phyloP scores from a whole-genome alignment of 2,113 vertebrate genomes.

The Clarias magur region DNA sequence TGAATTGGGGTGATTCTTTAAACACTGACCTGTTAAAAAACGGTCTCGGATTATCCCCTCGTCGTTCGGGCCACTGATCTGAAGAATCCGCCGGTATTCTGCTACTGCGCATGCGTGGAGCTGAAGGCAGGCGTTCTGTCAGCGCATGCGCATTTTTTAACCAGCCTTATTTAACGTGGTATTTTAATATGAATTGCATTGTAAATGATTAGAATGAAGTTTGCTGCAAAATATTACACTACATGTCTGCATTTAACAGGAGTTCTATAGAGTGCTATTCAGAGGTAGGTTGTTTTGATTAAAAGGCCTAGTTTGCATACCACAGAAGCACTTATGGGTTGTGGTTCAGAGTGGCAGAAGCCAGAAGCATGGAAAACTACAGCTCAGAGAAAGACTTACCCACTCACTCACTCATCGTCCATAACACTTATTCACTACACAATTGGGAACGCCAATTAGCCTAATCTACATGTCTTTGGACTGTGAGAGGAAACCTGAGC shows the following conservation, averaged over 20 bases:
- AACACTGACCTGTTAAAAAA: slow-evolving; percentile 69
- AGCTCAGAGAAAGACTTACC: background rate
- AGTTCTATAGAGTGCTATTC: background rate
- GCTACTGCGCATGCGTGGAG: slow-evolving; percentile 67
- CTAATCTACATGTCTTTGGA: no score
- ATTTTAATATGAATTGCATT: background rate
- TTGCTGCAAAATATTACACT: background rate
- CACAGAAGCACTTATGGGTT: background rate
- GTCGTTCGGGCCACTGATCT: slow-evolving; percentile 65
- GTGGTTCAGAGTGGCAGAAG: background rate
- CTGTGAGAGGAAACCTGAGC: no score
- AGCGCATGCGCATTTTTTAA: slow-evolving; percentile 40
- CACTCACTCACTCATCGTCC: no score
- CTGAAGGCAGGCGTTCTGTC: background rate
- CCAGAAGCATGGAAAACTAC: background rate
- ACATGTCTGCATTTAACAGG: background rate
- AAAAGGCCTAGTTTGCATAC: background rate
- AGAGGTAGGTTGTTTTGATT: background rate
- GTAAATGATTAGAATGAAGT: background rate
- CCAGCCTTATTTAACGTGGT: background rate
- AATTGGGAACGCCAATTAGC: no score
- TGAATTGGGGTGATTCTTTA: background rate
- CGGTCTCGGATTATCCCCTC: slow-evolving; percentile 65
- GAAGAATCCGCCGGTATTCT: slow-evolving; percentile 67
- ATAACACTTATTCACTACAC: no score